Percentiles rank a stretch among this genome's conserved stretches.
Evolutionary conservation across 2,797 vertebrate genomes (phyloP).

Genomic region (Spinus pinus): DNA sequence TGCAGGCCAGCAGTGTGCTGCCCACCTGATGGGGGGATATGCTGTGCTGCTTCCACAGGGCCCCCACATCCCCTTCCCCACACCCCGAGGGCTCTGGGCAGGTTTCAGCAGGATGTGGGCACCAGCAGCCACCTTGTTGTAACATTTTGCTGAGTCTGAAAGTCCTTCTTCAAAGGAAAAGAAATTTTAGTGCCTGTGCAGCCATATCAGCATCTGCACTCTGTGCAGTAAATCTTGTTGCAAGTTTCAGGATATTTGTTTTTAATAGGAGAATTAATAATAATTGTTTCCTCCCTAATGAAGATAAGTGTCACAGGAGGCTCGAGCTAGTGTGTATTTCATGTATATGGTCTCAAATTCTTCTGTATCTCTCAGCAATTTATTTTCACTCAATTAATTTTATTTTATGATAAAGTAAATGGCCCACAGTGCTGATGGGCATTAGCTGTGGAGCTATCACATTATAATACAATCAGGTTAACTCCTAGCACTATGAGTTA

Average conservation of each 20-base stretch:
- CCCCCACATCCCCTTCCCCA: neutral
- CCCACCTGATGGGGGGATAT: neutral
- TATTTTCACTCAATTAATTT: constrained; percentile 74
- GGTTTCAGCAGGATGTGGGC: neutral
- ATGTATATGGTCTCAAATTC: constrained; percentile 60
- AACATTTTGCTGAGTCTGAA: neutral
- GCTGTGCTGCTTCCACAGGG: neutral
- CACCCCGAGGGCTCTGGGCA: rapidly evolving
- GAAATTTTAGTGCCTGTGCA: rapidly evolving
- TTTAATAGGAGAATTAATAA: constrained; percentile 69
- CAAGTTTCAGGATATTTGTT: constrained; percentile 29
- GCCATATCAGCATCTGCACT: neutral
- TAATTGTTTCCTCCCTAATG: constrained; percentile 68
- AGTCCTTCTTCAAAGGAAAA: neutral
- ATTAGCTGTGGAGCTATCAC: constrained; percentile 62
- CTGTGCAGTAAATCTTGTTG: neutral
- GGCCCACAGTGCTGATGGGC: constrained; percentile 72
- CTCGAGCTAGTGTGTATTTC: constrained; percentile 23
- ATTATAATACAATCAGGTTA: constrained; percentile 50
- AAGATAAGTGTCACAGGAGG: constrained; percentile 68
- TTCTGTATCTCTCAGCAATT: constrained; percentile 60
- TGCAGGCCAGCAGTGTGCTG: neutral
- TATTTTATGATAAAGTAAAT: constrained; percentile 77
- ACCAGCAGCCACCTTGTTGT: neutral
- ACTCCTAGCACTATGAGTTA: constrained; percentile 36